Base-by-base conservation (phyloP, 2,888 invertebrate species). In the Macrosiphum euphorbiae region DNA sequence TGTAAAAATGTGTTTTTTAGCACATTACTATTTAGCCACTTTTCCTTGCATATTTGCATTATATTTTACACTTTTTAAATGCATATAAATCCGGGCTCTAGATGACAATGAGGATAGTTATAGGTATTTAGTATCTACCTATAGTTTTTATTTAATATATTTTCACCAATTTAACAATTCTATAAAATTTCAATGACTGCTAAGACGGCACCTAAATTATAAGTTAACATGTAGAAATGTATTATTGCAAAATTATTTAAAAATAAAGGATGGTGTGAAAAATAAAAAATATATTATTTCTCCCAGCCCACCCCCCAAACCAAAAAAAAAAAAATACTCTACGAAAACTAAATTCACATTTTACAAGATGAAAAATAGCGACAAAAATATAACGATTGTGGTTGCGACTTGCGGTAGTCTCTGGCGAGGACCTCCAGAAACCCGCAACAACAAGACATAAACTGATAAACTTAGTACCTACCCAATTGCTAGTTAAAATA, bases 251-350 rank as follows among this genome's bases (percentile, higher is more conserved):
- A 50, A 50, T 50, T 50, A 50, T 50, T 61, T 61, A 1, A 61
- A n/a, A n/a, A 35, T 5, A 2, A n/a, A 1, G 20, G 35, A 35
- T 20, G 35, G 20, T 78, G 8, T 7, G 35, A 35, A 67, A 67
- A 67, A 67, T n/a, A n/a, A 67, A n/a, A 20, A 67, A n/a, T 67
- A 16, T 58, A 35, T 35, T 35, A 78, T 78, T 35, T 78, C 8
- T 0, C 2, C 20, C 3, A 13, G n/a, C n/a, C n/a, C n/a, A 1
- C n/a, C 7, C 16, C 1, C 0, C n/a, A n/a, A n/a, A n/a, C n/a
- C n/a, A n/a, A n/a, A n/a, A n/a, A n/a, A n/a, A 16, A 78, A 5
- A 67, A 35, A 11, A 0, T 67, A n/a, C 28, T 78, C 2, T 0
- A 8, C n/a, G n/a, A 16, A n/a, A 4, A 35, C 35, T 35, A 5